Percentiles rank a stretch among this genome's conserved stretches.
Evolutionary conservation across 2,797 vertebrate species (phyloP).

Genomic region (Malurus leucopterus): DNA sequence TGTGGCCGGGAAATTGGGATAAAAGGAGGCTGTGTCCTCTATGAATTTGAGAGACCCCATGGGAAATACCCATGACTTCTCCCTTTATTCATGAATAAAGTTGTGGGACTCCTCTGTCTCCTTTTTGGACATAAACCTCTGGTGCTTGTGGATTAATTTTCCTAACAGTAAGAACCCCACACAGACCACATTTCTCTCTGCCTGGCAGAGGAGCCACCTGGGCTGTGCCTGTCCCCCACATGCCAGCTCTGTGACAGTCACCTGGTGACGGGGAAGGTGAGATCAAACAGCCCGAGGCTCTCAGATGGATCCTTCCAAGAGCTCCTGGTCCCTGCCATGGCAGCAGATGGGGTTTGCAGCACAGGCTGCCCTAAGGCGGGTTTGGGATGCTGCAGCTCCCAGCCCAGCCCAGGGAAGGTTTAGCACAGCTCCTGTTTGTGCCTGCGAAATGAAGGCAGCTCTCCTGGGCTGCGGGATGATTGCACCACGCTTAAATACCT

Average conservation of each 20-base stretch:
- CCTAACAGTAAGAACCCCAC: neutral
- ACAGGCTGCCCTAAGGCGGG: neutral
- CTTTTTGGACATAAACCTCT: too few relatives aligned
- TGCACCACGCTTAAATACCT: conserved; percentile 38
- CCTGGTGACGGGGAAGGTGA: neutral
- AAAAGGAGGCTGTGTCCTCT: too few relatives aligned
- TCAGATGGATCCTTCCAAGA: neutral
- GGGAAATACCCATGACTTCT: too few relatives aligned
- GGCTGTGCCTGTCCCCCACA: neutral
- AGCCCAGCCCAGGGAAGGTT: neutral
- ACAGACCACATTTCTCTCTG: neutral
- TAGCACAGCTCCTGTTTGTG: neutral
- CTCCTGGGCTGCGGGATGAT: conserved; percentile 17
- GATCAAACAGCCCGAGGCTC: neutral
- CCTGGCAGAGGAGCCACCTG: neutral
- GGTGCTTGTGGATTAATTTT: too few relatives aligned
- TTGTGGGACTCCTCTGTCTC: too few relatives aligned
- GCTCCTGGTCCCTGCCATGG: fast-evolving
- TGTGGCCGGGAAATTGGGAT: too few relatives aligned
- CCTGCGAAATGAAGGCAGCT: neutral
- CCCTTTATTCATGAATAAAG: too few relatives aligned
- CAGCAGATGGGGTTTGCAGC: neutral
- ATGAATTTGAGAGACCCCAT: too few relatives aligned
- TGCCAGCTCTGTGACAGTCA: neutral
- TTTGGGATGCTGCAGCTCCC: neutral